Evolutionary conservation across 2,797 vertebrate species (phyloP).

Genomic region (Phaenicophaeus curvirostris): DNA sequence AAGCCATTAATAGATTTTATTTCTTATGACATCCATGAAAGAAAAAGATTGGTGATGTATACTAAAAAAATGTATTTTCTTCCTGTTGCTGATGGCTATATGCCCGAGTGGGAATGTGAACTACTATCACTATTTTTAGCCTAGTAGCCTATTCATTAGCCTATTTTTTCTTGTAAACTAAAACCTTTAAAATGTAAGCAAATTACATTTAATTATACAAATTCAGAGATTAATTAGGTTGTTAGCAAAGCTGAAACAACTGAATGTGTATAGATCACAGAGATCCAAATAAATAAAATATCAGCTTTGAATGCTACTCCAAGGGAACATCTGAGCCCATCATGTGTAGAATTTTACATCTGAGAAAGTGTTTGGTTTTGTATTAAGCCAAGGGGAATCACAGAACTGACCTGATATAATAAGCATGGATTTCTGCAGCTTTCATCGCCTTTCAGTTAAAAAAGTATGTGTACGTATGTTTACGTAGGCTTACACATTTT

Average conservation of each 20-base stretch:
- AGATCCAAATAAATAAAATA: not conserved
- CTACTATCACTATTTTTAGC: not conserved
- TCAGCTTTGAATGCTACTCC: not conserved
- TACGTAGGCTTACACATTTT: not conserved
- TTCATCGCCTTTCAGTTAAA: not conserved
- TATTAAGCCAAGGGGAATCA: not conserved
- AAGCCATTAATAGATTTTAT: not conserved
- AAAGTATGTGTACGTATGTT: not conserved
- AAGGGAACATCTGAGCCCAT: not conserved
- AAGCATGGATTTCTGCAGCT: not conserved
- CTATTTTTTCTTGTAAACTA: not conserved
- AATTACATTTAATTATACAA: too few species aligned
- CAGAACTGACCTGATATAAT: not conserved
- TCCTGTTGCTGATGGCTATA: not conserved
- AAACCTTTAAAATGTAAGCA: not conserved
- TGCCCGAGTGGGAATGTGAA: not conserved
- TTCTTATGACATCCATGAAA: slow-evolving; percentile 11
- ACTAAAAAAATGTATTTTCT: not conserved
- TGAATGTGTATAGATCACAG: not conserved
- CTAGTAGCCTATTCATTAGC: not conserved
- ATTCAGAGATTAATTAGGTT: not conserved
- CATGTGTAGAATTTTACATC: not conserved
- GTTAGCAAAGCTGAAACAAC: not conserved
- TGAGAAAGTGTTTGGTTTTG: not conserved
- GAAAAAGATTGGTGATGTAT: not conserved